Evolutionary conservation across 2,888 invertebrate species (phyloP).

Genomic region (Agrotis segetum): DNA sequence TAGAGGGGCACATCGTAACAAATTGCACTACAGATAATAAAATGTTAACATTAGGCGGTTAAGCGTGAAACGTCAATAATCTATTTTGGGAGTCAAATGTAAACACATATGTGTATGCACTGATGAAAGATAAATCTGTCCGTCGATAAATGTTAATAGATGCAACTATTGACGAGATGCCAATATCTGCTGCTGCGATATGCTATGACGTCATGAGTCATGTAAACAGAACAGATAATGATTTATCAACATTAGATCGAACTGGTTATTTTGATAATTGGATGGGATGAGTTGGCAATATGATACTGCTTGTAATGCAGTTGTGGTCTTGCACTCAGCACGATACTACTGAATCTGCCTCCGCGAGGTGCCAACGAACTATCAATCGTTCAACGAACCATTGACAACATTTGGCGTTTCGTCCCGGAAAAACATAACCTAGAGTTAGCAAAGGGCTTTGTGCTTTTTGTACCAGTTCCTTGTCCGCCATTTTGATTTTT

Average conservation of each 20-base stretch:
- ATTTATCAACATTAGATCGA: conserved; percentile 39
- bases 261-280: conserved; percentile 30
- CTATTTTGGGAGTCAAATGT: conserved; percentile 58
- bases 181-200: conserved; percentile 55
- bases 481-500: too few species aligned
- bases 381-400: conserved; percentile 54
- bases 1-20: neutral
- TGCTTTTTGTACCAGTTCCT: too few species aligned
- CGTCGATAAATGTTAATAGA: conserved; percentile 49
- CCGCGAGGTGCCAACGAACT: conserved; percentile 46
- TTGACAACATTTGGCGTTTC: conserved; percentile 22
- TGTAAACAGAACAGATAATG: conserved; percentile 54
- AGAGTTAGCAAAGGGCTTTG: conserved; percentile 7
- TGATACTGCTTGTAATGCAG: conserved; percentile 31
- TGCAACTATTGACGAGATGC: conserved; percentile 61
- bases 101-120: conserved; percentile 58
- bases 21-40: conserved; percentile 10
- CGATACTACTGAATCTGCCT: conserved; percentile 29
- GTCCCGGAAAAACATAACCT: conserved; percentile 2
- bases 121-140: conserved; percentile 55
- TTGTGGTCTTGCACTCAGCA: conserved; percentile 35
- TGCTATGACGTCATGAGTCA: conserved; percentile 38
- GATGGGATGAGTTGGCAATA: conserved; percentile 42
- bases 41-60: conserved; percentile 6
- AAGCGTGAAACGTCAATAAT: conserved; percentile 34